Conservation (phyloP, 92 coral and sea anemone genomes). For the Meandrina meandrites region DNA sequence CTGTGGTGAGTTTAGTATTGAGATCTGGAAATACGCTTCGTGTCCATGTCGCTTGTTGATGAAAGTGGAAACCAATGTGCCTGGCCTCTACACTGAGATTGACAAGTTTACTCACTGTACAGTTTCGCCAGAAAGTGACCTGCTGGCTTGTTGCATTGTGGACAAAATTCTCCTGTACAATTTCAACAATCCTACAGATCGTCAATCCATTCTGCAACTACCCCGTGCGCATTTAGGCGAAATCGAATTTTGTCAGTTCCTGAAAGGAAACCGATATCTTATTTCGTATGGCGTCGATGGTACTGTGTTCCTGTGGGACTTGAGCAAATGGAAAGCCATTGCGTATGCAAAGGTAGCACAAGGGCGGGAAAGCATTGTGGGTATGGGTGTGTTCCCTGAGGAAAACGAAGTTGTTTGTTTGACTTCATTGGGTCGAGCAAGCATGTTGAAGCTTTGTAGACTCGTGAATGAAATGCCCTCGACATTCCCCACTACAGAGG, state of each 20-base stretch:
- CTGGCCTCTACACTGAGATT: background rate
- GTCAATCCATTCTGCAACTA: background rate
- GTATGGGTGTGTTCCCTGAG: background rate
- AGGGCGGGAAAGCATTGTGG: background rate
- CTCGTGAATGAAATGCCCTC: background rate
- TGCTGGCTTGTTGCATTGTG: constrained; percentile 10
- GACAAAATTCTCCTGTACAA: constrained; percentile 2
- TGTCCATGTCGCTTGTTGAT: background rate
- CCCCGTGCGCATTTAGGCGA: constrained; percentile 47
- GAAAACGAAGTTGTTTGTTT: background rate
- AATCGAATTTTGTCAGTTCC: constrained; percentile 39
- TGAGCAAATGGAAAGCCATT: constrained; percentile 23
- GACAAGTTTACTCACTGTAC: background rate
- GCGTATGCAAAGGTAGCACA: background rate
- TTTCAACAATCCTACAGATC: background rate
- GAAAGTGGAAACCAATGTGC: background rate
- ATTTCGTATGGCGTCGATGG: constrained; percentile 36
- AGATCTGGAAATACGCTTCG: background rate
- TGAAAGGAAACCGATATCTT: constrained; percentile 30
- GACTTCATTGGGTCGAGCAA: background rate
- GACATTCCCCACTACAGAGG: too few species aligned
- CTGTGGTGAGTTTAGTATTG: background rate
- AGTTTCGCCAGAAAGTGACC: background rate
- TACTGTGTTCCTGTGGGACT: constrained; percentile 37
- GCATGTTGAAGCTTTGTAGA: background rate